phyloP scores from a whole-genome alignment of 2,113 vertebrate genomes.

The Bettongia penicillata region DNA sequence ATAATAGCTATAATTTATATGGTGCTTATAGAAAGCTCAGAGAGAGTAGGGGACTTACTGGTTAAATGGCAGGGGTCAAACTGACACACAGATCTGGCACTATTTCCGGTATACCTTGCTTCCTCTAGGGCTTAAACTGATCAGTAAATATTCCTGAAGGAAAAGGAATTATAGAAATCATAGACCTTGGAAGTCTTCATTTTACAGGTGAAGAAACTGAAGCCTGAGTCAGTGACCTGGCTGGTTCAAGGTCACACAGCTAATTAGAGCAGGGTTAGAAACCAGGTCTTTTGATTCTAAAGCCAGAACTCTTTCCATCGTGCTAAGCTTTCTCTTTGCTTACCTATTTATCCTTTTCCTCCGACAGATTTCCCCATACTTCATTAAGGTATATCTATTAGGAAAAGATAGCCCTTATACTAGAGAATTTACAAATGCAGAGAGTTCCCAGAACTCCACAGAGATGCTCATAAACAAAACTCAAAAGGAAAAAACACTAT shows the following conservation, averaged over 20 bases:
- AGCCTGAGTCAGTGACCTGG: neutral
- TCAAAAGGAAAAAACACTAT: neutral
- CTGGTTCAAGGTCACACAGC: neutral
- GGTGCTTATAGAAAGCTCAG: neutral
- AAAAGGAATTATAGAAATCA: neutral
- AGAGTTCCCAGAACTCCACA: neutral
- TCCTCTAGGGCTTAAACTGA: neutral
- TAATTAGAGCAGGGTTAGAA: neutral
- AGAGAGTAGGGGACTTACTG: neutral
- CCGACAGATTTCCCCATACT: neutral
- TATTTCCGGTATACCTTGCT: neutral
- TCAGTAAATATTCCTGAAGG: neutral
- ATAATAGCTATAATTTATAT: neutral
- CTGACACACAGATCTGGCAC: neutral
- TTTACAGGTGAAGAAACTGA: neutral
- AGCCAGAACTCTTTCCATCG: neutral
- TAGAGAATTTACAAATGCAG: neutral
- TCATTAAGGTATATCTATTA: neutral
- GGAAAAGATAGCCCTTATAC: neutral
- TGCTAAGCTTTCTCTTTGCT: neutral
- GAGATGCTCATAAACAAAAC: neutral
- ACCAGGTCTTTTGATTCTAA: neutral
- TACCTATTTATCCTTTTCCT: neutral
- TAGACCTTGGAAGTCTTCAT: neutral
- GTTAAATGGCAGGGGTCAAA: neutral